Conservation (phyloP, 2,797 vertebrate species). For the Morelia viridis region DNA sequence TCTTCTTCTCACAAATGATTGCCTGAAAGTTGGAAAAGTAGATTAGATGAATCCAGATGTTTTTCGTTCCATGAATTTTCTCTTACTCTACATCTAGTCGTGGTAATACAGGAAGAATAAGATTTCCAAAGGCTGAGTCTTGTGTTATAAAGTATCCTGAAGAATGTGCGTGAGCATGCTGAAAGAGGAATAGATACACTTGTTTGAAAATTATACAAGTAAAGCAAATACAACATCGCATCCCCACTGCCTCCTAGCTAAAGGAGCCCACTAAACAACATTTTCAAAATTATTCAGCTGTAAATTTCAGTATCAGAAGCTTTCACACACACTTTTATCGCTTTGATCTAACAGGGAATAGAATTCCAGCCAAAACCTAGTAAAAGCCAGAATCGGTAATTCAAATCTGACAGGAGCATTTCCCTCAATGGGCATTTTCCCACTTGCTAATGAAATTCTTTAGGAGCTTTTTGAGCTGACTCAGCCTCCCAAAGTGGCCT, state of each 20-base stretch:
- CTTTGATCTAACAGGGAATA: not conserved
- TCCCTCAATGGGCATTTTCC: too few relatives aligned
- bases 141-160: slow-evolving; percentile 99
- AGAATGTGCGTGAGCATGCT: slow-evolving; percentile 94
- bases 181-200: slow-evolving; percentile 50
- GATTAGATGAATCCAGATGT: slow-evolving; percentile 41
- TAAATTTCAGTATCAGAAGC: not conserved
- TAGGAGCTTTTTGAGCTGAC: not conserved
- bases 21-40: slow-evolving; percentile 13
- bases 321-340: not conserved
- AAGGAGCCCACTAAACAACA: not conserved
- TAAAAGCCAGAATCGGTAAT: not conserved
- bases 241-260: not conserved
- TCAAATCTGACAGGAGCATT: too few relatives aligned
- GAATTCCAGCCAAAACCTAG: not conserved
- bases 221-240: not conserved
- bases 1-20: slow-evolving; percentile 33
- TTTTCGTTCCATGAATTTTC: slow-evolving; percentile 28
- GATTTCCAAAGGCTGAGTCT: slow-evolving; percentile 97
- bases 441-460: not conserved
- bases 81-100: slow-evolving; percentile 87
- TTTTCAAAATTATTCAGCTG: not conserved
- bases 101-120: slow-evolving; percentile 95
- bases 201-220: slow-evolving; percentile 10
- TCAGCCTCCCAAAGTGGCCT: not conserved